These are phyloP conservation scores for Lycaon pictus DNA, from an alignment of 2,113 vertebrate genomes.

Conservation along the genomic window DNA sequence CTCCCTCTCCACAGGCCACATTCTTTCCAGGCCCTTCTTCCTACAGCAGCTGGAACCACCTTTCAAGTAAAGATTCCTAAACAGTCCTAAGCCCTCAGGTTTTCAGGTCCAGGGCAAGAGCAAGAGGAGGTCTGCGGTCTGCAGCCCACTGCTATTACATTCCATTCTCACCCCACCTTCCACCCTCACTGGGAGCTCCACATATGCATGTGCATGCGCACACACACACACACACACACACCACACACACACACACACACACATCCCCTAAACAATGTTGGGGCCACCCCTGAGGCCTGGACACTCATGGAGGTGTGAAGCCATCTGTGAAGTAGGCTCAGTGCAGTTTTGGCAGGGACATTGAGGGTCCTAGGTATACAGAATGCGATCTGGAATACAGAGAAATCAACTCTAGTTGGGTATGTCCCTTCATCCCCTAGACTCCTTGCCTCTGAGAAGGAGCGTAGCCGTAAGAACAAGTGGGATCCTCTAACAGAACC, in stretches of 20 bases:
- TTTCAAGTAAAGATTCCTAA: neutral
- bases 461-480: neutral
- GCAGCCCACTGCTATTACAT: neutral
- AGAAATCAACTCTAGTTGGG: neutral
- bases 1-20: neutral
- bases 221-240: neutral
- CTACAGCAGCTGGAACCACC: neutral
- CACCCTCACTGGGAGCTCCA: neutral
- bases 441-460: neutral
- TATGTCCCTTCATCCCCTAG: neutral
- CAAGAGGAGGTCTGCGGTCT: neutral
- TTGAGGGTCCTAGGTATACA: neutral
- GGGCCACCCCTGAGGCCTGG: neutral
- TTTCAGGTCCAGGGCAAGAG: neutral
- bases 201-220: neutral
- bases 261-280: neutral
- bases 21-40: neutral
- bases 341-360: neutral
- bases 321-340: neutral
- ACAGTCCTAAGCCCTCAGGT: neutral
- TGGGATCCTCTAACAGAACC: neutral
- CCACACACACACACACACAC: neutral
- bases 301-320: too few species aligned
- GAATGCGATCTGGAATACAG: too few species aligned
- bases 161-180: neutral